phyloP scores from a whole-genome alignment of 1,140 invertebrate genomes.

The Apis laboriosa region DNA sequence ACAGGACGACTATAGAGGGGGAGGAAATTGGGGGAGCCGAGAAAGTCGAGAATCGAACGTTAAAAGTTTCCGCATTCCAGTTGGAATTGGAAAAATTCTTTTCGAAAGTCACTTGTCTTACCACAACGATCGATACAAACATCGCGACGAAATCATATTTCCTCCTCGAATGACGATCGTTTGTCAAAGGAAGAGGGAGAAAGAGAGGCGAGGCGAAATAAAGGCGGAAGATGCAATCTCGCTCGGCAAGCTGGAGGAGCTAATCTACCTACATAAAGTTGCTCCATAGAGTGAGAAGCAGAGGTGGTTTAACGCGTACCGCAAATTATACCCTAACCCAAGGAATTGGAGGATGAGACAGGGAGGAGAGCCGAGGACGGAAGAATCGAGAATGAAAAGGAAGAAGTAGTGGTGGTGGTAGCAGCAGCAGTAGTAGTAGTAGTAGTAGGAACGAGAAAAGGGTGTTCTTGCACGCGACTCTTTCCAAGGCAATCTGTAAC shows the following conservation, averaged over 20 bases:
- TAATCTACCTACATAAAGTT: constrained; percentile 38
- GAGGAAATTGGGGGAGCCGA: too few relatives aligned
- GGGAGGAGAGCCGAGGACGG: constrained; percentile 3
- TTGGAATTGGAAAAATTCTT: too few relatives aligned
- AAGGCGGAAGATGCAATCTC: constrained; percentile 13
- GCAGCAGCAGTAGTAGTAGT: too few relatives aligned
- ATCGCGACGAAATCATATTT: background rate
- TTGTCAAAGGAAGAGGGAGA: background rate
- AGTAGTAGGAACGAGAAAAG: background rate
- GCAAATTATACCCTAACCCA: constrained; percentile 42
- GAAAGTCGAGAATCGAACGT: background rate
- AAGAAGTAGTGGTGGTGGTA: background rate
- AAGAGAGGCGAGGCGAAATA: background rate
- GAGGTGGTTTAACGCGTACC: constrained; percentile 38
- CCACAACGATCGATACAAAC: background rate
- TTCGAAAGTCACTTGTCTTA: background rate
- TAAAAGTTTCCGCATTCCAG: background rate
- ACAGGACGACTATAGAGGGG: too few relatives aligned
- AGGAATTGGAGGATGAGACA: background rate
- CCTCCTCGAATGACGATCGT: constrained; percentile 2
- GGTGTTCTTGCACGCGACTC: constrained; percentile 46
- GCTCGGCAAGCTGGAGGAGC: constrained; percentile 8
- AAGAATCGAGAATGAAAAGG: constrained; percentile 14
- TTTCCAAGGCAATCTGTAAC: constrained; percentile 69
- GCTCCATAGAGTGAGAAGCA: background rate